Conservation (phyloP, 1,140 invertebrate genomes). For the Bathynomus jamesi region DNA sequence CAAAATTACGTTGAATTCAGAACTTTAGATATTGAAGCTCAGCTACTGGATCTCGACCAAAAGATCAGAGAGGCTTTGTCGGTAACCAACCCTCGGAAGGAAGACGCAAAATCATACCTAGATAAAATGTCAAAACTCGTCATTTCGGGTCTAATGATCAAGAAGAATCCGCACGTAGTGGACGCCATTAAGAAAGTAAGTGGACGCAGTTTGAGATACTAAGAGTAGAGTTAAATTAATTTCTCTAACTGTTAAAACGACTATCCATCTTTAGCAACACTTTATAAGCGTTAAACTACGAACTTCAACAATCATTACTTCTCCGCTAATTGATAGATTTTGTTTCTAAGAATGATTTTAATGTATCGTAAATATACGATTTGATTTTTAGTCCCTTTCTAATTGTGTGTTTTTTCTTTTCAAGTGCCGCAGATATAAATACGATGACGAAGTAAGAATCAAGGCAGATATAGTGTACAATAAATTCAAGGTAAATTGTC, state of each 20-base stretch:
- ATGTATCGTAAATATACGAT: background rate
- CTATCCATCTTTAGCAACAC: background rate
- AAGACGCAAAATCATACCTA: conserved; percentile 27
- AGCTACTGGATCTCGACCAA: conserved; percentile 31
- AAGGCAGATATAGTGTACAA: conserved; percentile 35
- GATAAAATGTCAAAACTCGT: conserved; percentile 35
- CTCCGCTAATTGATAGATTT: no score
- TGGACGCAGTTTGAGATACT: background rate
- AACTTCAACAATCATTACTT: background rate
- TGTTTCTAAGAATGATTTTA: background rate
- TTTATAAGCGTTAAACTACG: background rate
- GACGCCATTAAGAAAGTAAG: conserved; percentile 35
- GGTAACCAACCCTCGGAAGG: conserved; percentile 28
- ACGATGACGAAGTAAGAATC: conserved; percentile 32
- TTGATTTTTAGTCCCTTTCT: background rate
- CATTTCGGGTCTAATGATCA: conserved; percentile 33
- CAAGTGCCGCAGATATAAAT: conserved; percentile 33
- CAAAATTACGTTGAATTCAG: no score
- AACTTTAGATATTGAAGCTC: conserved; percentile 35
- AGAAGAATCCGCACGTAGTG: conserved; percentile 36
- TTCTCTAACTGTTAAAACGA: background rate
- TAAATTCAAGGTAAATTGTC: conserved; percentile 30
- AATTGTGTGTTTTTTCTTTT: conserved; percentile 4
- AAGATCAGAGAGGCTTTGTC: conserved; percentile 34
- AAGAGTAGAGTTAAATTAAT: background rate